Percentiles rank a stretch among this genome's conserved stretches.
phyloP scores from a whole-genome alignment of 2,888 invertebrate species.

The Atherix ibis region DNA sequence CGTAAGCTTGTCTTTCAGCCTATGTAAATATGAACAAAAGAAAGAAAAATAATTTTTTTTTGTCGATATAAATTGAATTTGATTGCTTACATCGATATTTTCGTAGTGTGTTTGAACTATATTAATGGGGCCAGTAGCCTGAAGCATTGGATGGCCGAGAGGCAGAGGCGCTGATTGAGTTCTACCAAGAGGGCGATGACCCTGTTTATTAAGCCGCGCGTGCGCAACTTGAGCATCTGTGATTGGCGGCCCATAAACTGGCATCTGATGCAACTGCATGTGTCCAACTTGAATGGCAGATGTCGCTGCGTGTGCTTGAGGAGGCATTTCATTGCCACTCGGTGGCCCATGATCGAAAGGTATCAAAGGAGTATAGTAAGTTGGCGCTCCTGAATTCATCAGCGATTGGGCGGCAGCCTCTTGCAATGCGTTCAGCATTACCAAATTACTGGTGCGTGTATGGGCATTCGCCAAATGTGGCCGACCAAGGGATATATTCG shows the following conservation, averaged over 20 bases:
- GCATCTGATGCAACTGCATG: constrained; percentile 16
- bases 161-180: constrained; percentile 90
- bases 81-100: constrained; percentile 28
- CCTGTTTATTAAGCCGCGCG: constrained; percentile 51
- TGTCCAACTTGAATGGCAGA: constrained; percentile 11
- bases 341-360: constrained; percentile 21
- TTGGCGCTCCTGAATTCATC: constrained; percentile 19
- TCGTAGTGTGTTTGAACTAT: constrained; percentile 32
- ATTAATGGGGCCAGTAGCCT: constrained; percentile 32
- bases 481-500: constrained; percentile 86
- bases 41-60: too few species aligned
- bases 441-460: constrained; percentile 20
- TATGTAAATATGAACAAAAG: constrained; percentile 13
- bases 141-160: constrained; percentile 74
- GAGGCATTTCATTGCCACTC: constrained; percentile 22
- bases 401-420: constrained; percentile 17
- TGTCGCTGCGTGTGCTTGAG: constrained; percentile 26
- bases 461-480: constrained; percentile 43
- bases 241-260: constrained; percentile 35
- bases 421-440: constrained; percentile 24
- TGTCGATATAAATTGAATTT: too few species aligned
- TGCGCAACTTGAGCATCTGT: constrained; percentile 50
- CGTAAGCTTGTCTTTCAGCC: constrained; percentile 40
- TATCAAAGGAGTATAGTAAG: constrained; percentile 25
- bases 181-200: constrained; percentile 70